These are phyloP conservation scores for Tricholauxania praeusta DNA, from an alignment of 2,888 invertebrate species.

Conservation along the genomic window DNA sequence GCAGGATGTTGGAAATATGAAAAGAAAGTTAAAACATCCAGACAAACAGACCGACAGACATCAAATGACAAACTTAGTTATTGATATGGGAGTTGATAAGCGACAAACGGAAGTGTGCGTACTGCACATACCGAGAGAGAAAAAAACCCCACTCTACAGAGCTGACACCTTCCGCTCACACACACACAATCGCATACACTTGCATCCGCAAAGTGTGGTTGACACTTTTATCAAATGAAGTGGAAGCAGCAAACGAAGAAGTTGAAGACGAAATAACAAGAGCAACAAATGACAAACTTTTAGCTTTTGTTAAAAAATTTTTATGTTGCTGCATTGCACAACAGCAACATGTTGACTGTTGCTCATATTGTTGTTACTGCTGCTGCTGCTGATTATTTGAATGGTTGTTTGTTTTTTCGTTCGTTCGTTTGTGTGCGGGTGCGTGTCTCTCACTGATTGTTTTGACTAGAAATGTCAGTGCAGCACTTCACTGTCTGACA, in stretches of 20 bases:
- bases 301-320: conserved; percentile 25
- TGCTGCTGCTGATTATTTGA: not conserved
- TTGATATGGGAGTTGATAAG: conserved; percentile 55
- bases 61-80: conserved; percentile 50
- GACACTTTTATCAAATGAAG: conserved; percentile 50
- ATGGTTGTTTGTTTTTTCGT: conserved; percentile 29
- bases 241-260: conserved; percentile 39
- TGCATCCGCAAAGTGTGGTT: conserved; percentile 40
- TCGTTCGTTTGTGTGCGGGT: conserved; percentile 11
- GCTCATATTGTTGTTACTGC: not conserved
- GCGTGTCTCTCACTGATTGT: conserved; percentile 48
- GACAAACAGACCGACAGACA: conserved; percentile 17
- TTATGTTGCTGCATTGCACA: conserved; percentile 2
- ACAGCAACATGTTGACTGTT: conserved; percentile 8
- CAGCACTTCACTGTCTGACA: conserved; percentile 31
- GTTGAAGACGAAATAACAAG: not conserved
- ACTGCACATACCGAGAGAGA: conserved; percentile 46
- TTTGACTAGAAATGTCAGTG: conserved; percentile 51
- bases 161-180: conserved; percentile 54
- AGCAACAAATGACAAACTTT: conserved; percentile 14
- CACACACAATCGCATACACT: conserved; percentile 46
- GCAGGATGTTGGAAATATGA: too few species aligned
- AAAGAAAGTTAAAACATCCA: not conserved
- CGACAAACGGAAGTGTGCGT: conserved; percentile 53
- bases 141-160: conserved; percentile 42